Evolutionary conservation across 2,888 invertebrate species (phyloP), one percentile per base, ranked within the genome.

Genomic region (Galeruca laticollis): DNA sequence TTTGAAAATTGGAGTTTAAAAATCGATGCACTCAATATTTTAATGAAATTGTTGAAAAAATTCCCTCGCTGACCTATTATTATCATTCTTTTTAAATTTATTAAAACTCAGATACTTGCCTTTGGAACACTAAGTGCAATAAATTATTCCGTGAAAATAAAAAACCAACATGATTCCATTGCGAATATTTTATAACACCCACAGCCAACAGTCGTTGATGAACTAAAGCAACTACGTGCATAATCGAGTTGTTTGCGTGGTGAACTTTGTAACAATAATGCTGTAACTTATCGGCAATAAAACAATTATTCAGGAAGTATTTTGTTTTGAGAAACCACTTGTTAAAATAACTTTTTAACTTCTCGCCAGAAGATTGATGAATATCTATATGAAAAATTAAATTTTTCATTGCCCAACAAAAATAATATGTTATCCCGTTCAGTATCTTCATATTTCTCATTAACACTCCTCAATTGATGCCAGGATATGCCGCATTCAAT

Each of bases 121-220:
- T n/a, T n/a, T n/a, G n/a, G 4, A 11, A 40, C 40, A n/a, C n/a
- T n/a, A 13, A 0, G n/a, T 43, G 43, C 13, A 4, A 43, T 37
- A 37, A 37, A 43, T 43, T 43, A 43, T 43, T 43, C 43, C n/a
- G 3, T 4, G 0, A 0, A 13, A 43, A 43, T 43, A 43, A 40
- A 40, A 40, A 40, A n/a, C 40, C 5, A n/a, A 43, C 13, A 37
- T 37, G 1, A 37, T 11, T 13, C 13, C 37, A 3, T 11, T 15
- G 43, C 43, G 43, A 13, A 43, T 43, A 43, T 43, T 15, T 43
- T 43, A 43, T 43, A 13, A 43, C 43, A 43, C 43, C 43, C 43
- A 43, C 43, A 5, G n/a, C 13, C n/a, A n/a, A 43, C n/a, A 43
- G 43, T 15, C n/a, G n/a, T 43, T 43, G 43, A n/a, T 43, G n/a